Evolutionary conservation across 2,888 invertebrate genomes (phyloP).

Genomic region (Scaptomyza reducta): DNA sequence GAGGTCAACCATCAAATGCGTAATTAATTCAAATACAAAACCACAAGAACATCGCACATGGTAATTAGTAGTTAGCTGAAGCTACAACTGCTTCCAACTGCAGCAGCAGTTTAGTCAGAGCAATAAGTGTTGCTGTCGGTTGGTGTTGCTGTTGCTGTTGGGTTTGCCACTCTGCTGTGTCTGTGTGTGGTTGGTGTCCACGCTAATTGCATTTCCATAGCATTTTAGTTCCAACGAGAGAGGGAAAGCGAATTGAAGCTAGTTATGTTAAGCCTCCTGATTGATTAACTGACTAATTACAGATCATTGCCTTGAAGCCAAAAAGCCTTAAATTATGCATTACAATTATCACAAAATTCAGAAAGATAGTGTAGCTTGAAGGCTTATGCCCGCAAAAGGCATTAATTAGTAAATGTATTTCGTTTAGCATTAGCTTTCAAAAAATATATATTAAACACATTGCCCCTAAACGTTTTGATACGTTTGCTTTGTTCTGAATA

Average conservation of each 20-base stretch:
- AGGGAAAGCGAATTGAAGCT: constrained; percentile 1
- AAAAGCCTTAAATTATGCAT: background rate
- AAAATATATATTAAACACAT: too few species aligned
- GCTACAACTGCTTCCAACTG: constrained; percentile 1
- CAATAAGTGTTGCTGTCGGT: background rate
- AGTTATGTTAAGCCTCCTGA: constrained; percentile 11
- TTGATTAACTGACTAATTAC: constrained; percentile 28
- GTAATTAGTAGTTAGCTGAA: constrained; percentile 46
- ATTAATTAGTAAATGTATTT: background rate
- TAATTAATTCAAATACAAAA: constrained; percentile 73
- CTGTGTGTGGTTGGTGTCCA: constrained; percentile 35
- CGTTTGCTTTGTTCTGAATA: too few species aligned
- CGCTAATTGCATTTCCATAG: constrained; percentile 64
- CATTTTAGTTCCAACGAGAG: constrained; percentile 3
- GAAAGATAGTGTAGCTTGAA: background rate
- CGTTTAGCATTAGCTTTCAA: background rate
- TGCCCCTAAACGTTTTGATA: too few species aligned
- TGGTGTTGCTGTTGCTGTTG: background rate
- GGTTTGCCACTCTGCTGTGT: background rate
- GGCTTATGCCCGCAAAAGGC: background rate
- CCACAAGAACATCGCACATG: constrained; percentile 57
- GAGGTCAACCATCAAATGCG: constrained; percentile 64
- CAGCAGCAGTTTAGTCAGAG: background rate
- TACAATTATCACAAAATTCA: background rate
- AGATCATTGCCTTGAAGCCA: constrained; percentile 5